A percentile compares a stretch with the other conserved stretches of the same genome.
Evolutionary conservation across 1,140 invertebrate species (phyloP).

Genomic region (Trichonephila inaurata): DNA sequence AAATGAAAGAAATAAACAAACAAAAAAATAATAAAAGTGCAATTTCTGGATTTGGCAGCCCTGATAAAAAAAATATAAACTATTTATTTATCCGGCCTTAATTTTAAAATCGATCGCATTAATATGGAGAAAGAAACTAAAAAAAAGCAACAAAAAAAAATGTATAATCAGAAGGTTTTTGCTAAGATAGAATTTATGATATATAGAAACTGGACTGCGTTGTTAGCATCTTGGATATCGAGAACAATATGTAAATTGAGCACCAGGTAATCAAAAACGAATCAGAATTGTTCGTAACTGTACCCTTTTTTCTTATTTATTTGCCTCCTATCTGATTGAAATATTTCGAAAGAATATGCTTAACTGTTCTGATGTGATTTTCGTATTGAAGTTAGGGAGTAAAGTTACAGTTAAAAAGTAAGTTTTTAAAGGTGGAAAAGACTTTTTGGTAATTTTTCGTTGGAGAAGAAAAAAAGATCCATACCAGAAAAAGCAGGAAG

Average conservation of each 20-base stretch:
- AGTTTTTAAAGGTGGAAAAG: neutral
- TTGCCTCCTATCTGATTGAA: neutral
- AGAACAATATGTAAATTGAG: slow-evolving; percentile 68
- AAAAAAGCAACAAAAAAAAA: neutral
- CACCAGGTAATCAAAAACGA: slow-evolving; percentile 67
- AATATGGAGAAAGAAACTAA: slow-evolving; percentile 44
- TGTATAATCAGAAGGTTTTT: neutral
- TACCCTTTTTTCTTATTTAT: slow-evolving; percentile 23
- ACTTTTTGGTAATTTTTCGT: neutral
- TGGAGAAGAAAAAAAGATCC: neutral
- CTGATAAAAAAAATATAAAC: slow-evolving; percentile 33
- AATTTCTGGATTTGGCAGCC: slow-evolving; percentile 5
- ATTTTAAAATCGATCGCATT: slow-evolving; percentile 69
- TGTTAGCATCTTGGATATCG: slow-evolving; percentile 42
- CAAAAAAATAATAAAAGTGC: neutral
- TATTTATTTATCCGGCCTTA: slow-evolving; percentile 65
- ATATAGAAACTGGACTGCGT: neutral
- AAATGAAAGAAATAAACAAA: neutral
- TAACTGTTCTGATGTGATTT: slow-evolving; percentile 16
- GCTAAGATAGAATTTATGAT: slow-evolving; percentile 36
- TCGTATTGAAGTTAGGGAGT: neutral
- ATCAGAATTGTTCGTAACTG: slow-evolving; percentile 56
- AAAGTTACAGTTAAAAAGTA: slow-evolving; percentile 3
- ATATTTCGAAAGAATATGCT: slow-evolving; percentile 15
- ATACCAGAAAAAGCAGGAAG: neutral